Evolutionary conservation across 2,888 invertebrate genomes (phyloP), one percentile per base, ranked within the genome.

Genomic region (Pollenia amentaria): DNA sequence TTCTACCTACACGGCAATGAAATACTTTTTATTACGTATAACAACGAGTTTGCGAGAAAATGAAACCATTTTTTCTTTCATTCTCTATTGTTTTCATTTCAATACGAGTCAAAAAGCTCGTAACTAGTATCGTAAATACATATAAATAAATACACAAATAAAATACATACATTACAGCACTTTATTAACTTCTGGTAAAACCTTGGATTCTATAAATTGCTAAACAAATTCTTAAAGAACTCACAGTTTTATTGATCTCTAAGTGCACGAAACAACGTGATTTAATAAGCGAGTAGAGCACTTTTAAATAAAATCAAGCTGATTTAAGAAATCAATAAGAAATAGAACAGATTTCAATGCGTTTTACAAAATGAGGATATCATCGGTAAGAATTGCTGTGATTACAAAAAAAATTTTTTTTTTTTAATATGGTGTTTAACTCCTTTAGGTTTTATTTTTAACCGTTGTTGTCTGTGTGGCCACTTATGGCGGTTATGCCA

Each of bases 161-260:
- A 29, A 29, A 4, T 29, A 29, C 42, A 21, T 16, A 55, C 18
- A 55, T 38, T 12, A 57, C 21, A 40, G 40, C 46, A 29, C 51
- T 55, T 55, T 48, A 48, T 46, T 55, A 38, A 57, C 57, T 78
- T 55, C 44, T 53, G 60, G 40, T 53, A 53, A 65, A 84, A 79
- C 84, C 87, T 87, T 87, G 84, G 72, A 64, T 84, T 87, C 73
- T 87, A 87, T 87, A 87, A 87, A 87, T 77, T 87, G 87, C 76
- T 77, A 42, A 62, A 51, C 80, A 73, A 84, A 57, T 40, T 53
- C 42, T 12, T 21, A 73, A 77, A 84, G 76, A 87, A 73, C 46
- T 77, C 87, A 84, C 73, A 87, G 80, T 84, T 81, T 51, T 55
- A 84, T 87, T 84, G 84, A 80, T 87, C 87, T 84, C 69, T 46